Evolutionary conservation across 1,140 invertebrate species (phyloP).

Genomic region (Potamilus streckersoni): DNA sequence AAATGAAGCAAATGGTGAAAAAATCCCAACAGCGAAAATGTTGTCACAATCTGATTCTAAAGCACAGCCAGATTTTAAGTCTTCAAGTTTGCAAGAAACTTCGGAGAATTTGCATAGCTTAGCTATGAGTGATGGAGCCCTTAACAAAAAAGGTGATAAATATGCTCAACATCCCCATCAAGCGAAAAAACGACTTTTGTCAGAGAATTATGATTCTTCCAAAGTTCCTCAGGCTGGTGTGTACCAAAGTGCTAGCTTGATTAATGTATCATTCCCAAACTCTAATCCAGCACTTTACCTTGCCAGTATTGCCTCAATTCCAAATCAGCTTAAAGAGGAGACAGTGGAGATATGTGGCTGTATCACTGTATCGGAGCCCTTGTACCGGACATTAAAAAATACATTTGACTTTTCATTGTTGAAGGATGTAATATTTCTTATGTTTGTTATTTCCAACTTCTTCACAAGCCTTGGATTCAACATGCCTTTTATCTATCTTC

Average conservation of each 20-base stretch:
- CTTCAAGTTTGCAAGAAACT: too few relatives aligned
- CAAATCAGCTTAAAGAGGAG: conserved; percentile 10
- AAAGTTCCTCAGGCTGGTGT: conserved; percentile 73
- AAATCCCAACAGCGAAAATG: too few relatives aligned
- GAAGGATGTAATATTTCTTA: conserved; percentile 86
- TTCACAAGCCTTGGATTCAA: conserved; percentile 97
- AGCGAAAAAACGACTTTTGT: too few relatives aligned
- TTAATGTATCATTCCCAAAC: conserved; percentile 73
- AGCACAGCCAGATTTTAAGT: too few relatives aligned
- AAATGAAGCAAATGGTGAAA: too few relatives aligned
- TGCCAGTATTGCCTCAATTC: conserved; percentile 46
- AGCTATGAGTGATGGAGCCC: too few relatives aligned
- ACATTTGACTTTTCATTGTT: conserved; percentile 89
- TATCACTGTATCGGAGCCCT: conserved; percentile 27
- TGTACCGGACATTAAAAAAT: conserved; percentile 73
- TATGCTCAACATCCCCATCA: too few relatives aligned
- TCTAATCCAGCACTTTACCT: conserved; percentile 54
- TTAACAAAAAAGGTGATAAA: too few relatives aligned
- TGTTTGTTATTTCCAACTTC: conserved; percentile 94
- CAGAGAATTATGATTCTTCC: too few relatives aligned
- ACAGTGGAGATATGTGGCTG: conserved; percentile 22
- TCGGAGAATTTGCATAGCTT: too few relatives aligned
- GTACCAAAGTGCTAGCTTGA: conserved; percentile 85
- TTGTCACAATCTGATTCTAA: too few relatives aligned
- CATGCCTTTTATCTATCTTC: conserved; percentile 87